These are phyloP conservation scores for Chrysemys picta DNA, from an alignment of 2,113 vertebrate genomes.

Conservation along the genomic window DNA sequence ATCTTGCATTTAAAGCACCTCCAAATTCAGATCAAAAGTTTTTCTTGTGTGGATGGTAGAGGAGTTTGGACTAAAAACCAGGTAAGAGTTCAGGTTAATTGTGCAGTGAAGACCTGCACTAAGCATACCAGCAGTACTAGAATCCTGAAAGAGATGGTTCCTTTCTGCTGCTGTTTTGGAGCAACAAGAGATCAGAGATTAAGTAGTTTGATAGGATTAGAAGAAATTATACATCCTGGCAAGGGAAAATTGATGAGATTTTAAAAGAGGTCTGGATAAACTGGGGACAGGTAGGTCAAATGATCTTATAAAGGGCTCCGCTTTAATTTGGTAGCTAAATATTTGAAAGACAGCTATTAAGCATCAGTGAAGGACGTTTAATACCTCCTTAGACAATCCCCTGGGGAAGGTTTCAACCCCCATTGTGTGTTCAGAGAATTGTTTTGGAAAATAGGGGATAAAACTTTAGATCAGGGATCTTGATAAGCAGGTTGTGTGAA, in stretches of 20 bases:
- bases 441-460: background rate
- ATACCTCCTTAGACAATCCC: background rate
- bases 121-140: background rate
- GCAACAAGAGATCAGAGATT: background rate
- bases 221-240: background rate
- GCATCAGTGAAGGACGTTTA: background rate
- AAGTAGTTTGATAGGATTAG: background rate
- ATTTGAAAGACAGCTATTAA: background rate
- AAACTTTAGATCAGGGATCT: background rate
- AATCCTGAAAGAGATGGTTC: background rate
- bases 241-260: background rate
- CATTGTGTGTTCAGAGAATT: background rate
- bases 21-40: background rate
- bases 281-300: background rate
- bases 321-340: background rate
- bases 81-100: background rate
- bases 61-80: background rate
- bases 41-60: background rate
- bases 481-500: background rate
- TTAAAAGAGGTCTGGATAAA: background rate
- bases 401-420: background rate
- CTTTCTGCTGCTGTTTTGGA: background rate
- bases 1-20: background rate
- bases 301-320: background rate
- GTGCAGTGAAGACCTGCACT: background rate